Percentiles rank a stretch among this genome's conserved stretches.
phyloP scores from a whole-genome alignment of 2,888 invertebrate genomes.

The Trichopoda pennipes region DNA sequence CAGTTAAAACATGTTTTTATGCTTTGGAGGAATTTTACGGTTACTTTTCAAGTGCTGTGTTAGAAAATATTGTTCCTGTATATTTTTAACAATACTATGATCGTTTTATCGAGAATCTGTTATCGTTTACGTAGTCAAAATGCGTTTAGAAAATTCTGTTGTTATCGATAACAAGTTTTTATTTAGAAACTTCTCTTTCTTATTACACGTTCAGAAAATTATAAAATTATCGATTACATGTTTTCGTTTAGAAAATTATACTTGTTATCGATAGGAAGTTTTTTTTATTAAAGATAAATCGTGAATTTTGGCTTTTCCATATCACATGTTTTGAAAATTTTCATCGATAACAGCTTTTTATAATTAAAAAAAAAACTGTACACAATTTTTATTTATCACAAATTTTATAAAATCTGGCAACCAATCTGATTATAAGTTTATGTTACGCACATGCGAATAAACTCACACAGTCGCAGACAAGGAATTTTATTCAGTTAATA shows the following conservation, averaged over 20 bases:
- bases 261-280: neutral
- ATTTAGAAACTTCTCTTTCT: neutral
- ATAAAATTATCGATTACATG: neutral
- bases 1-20: too few relatives aligned
- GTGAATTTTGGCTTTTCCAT: too few relatives aligned
- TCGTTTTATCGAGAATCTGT: too few relatives aligned
- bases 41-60: too few relatives aligned
- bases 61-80: too few relatives aligned
- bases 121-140: neutral
- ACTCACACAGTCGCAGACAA: conserved; percentile 9
- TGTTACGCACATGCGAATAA: conserved; percentile 55
- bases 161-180: neutral
- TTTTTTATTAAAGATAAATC: neutral
- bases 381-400: neutral
- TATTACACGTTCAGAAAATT: neutral
- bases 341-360: too few relatives aligned
- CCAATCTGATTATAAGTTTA: neutral
- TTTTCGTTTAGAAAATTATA: neutral
- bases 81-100: too few relatives aligned
- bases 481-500: conserved; percentile 32
- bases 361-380: neutral
- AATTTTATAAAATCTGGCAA: conserved; percentile 27
- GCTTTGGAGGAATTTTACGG: too few relatives aligned
- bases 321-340: too few relatives aligned
- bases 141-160: neutral